A percentile compares a stretch with the other conserved stretches of the same genome.
Conservation (phyloP, 1,140 invertebrate species). For the Rhizoglyphus robini region DNA sequence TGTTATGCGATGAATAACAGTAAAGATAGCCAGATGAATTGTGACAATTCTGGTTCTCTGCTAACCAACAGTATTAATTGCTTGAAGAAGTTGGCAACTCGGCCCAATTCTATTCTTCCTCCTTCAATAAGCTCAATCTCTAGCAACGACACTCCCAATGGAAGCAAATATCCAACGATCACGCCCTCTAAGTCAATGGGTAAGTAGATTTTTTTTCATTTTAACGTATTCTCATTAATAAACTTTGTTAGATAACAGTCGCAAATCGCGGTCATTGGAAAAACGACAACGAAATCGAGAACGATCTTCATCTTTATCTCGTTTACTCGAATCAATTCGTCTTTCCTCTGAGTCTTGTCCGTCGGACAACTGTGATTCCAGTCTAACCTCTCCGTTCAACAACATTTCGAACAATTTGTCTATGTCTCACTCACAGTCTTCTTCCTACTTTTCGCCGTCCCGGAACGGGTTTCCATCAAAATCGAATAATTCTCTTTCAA, state of each 20-base stretch:
- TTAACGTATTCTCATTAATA: no score
- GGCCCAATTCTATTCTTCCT: neutral
- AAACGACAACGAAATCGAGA: slow-evolving; percentile 16
- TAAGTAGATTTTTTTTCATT: neutral
- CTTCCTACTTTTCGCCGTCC: neutral
- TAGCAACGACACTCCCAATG: neutral
- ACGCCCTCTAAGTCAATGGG: slow-evolving; percentile 10
- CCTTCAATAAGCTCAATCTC: neutral
- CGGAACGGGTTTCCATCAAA: slow-evolving; percentile 20
- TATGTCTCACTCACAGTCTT: neutral
- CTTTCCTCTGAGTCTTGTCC: neutral
- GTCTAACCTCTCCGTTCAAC: slow-evolving; percentile 4
- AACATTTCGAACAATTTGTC: neutral
- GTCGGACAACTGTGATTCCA: neutral
- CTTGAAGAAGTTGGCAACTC: neutral
- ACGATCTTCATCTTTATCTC: slow-evolving; percentile 18
- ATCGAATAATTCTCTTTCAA: slow-evolving; percentile 39
- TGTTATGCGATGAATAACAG: no score
- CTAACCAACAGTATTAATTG: neutral
- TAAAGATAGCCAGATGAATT: no score
- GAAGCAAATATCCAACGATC: neutral
- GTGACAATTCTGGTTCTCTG: no score
- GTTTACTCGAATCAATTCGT: slow-evolving; percentile 8
- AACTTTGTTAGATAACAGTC: no score
- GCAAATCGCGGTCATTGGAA: slow-evolving; percentile 1